Conservation (phyloP, 2,888 invertebrate genomes). For the Harpalus rufipes region DNA sequence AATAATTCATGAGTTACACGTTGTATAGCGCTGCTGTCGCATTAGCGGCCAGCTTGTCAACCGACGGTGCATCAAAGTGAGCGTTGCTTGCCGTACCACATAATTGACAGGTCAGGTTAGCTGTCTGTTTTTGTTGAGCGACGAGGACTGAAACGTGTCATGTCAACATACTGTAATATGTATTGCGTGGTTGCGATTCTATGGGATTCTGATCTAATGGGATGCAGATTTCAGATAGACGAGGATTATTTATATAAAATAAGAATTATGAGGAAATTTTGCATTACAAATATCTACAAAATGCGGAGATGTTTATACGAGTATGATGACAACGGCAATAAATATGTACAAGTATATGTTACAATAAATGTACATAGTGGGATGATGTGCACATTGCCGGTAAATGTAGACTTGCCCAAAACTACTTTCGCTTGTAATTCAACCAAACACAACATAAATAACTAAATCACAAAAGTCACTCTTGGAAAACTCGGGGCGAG, state of each 20-base stretch:
- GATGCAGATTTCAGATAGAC: conserved; percentile 4
- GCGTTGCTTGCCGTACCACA: conserved; percentile 13
- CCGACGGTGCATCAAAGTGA: conserved; percentile 53
- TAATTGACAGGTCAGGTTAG: conserved; percentile 51
- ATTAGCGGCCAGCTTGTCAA: conserved; percentile 57
- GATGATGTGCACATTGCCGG: too few relatives aligned
- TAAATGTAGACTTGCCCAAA: too few relatives aligned
- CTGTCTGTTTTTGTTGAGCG: conserved; percentile 40
- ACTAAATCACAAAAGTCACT: too few relatives aligned
- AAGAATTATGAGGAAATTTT: neutral
- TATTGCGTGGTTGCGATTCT: conserved; percentile 11
- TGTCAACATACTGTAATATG: conserved; percentile 45
- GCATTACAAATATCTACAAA: conserved; percentile 3
- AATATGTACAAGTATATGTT: neutral
- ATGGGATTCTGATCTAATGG: conserved; percentile 11
- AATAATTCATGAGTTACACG: conserved; percentile 60
- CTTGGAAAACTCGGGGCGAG: too few relatives aligned
- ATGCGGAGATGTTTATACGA: neutral
- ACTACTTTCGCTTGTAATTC: too few relatives aligned
- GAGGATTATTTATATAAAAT: neutral
- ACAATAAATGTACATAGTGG: too few relatives aligned
- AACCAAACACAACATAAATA: too few relatives aligned
- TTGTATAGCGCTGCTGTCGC: conserved; percentile 56
- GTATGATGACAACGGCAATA: neutral
- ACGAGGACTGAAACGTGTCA: conserved; percentile 29